Evolutionary conservation across 2,113 vertebrate genomes (phyloP), one percentile per base, ranked within the genome.

Genomic region (Nipponia nippon): DNA sequence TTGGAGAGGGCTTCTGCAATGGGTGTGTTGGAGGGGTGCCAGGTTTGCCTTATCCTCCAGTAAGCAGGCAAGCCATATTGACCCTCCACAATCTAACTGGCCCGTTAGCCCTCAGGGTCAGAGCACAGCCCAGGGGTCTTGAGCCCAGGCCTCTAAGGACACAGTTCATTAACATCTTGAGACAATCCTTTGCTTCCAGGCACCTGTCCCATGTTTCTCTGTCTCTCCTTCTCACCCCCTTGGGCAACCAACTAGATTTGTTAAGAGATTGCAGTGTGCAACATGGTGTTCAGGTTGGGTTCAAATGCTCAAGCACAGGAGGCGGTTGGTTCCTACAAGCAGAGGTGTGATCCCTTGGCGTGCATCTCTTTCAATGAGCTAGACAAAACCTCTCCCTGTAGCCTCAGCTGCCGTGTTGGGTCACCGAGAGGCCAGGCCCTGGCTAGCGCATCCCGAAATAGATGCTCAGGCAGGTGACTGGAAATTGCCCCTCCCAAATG

Each of bases 211-310:
- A 4, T 56, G 13, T 38, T 26, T 82, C 30, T 50, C 38, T 34
- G 7, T 65, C 19, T 70, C 29, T 50, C 8, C 20, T 4, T 59
- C 58, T 61, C 40, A 29, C 10, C 0, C 0, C 22, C 13, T 63
- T 69, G 56, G 61, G 58, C 40, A 53, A 63, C 19, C 42, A 82
- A 7, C 9, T 66, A 40, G 13, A 11, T 92, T 16, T 67, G 27
- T 17, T 53, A 34, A 19, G 49, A 82, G 38, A 32, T 2, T 86
- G 34, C 50, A 29, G 15, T n/a, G 17, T 49, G 58, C 44, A 56
- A 61, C 2, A 2, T 38, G 62, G 20, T 88, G 59, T 73, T 46
- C 29, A 34, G 44, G 7, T 38, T 93, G 49, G 11, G 9, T 83
- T 95, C 66, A 58, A 89, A 88, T 4, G 5, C 55, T 77, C 67